phyloP scores from a whole-genome alignment of 2,113 vertebrate species.

The Theristicus caerulescens region DNA sequence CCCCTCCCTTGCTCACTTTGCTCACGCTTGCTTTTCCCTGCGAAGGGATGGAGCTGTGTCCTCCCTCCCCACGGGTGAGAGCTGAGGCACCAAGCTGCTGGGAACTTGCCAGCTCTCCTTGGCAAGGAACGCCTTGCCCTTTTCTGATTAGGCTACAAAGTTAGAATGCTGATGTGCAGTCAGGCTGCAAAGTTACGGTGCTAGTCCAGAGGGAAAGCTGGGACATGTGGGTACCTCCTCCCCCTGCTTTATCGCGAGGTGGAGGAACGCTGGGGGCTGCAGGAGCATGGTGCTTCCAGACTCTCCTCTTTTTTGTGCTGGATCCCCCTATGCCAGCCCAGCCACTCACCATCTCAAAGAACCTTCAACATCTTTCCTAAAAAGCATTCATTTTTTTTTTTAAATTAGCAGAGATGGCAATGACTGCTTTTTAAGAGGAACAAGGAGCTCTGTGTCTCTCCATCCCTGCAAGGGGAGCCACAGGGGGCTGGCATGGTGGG shows the following conservation, averaged over 20 bases:
- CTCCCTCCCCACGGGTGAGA: not conserved
- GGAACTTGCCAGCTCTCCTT: not conserved
- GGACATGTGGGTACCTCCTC: rapidly evolving
- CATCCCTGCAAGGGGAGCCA: not conserved
- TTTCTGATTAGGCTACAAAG: not conserved
- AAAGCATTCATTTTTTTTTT: not conserved
- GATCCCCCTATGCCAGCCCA: not conserved
- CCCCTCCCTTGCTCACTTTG: not conserved
- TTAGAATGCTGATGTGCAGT: not conserved
- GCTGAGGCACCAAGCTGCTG: rapidly evolving
- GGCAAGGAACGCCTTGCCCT: not conserved
- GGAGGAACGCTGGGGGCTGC: not conserved
- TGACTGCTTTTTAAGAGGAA: not conserved
- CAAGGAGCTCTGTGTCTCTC: not conserved
- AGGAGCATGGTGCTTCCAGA: not conserved
- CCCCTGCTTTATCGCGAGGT: not conserved
- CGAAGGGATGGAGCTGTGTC: not conserved
- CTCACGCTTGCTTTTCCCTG: not conserved
- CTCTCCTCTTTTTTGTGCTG: not conserved
- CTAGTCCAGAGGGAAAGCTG: not conserved
- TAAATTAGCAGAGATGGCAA: not conserved
- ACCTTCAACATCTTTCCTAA: not conserved
- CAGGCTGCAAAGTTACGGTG: not conserved
- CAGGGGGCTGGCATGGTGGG: not conserved
- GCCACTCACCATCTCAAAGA: not conserved